A percentile compares a stretch with the other conserved stretches of the same genome.
Evolutionary conservation across 2,113 vertebrate genomes (phyloP).

Genomic region (Rhynchopsitta pachyrhyncha): DNA sequence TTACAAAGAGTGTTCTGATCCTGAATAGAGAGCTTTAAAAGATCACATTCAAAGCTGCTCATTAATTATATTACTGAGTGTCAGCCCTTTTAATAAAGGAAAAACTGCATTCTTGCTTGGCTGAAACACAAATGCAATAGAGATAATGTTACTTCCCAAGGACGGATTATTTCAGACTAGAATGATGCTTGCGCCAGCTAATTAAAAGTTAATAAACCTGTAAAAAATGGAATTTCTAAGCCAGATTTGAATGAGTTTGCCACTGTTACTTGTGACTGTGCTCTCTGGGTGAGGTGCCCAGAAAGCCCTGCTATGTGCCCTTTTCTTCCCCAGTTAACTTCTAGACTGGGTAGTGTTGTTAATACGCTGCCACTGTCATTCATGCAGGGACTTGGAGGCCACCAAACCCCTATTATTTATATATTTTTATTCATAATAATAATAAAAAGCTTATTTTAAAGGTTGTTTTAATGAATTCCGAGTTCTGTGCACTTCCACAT

Average conservation of each 20-base stretch:
- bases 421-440: neutral
- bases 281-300: neutral
- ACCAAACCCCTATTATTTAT: neutral
- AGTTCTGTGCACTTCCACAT: neutral
- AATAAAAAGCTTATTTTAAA: neutral
- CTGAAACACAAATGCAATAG: neutral
- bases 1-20: neutral
- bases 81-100: neutral
- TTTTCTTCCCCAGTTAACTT: neutral
- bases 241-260: neutral
- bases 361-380: neutral
- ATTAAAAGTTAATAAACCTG: neutral
- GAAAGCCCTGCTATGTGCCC: neutral
- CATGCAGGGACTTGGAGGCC: neutral
- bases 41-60: neutral
- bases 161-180: neutral
- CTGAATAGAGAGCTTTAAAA: slow-evolving; percentile 15
- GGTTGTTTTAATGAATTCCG: neutral
- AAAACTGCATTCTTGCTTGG: neutral
- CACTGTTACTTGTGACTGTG: neutral
- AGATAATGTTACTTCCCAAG: neutral
- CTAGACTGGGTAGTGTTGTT: neutral
- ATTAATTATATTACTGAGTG: slow-evolving; percentile 21
- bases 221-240: neutral
- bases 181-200: neutral